Conservation (phyloP, 2,113 vertebrate species). For the Anhinga rufa region DNA sequence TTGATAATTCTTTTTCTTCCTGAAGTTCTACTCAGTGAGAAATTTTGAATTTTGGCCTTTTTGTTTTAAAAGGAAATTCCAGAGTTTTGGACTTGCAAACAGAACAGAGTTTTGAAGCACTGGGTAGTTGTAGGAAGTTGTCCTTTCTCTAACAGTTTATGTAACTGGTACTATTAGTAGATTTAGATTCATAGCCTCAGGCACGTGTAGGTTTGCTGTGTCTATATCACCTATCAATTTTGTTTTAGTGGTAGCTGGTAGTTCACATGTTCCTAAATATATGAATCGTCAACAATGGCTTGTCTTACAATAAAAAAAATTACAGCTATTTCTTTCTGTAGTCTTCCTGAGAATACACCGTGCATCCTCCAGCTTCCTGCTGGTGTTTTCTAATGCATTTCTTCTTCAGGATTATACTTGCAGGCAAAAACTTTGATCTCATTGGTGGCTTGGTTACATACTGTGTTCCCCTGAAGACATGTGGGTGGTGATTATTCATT, state of each 20-base stretch:
- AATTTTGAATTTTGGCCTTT: not conserved
- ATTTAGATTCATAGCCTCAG: not conserved
- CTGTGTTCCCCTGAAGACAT: not conserved
- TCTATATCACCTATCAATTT: rapidly evolving
- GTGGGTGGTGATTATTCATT: not conserved
- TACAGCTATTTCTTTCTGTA: not conserved
- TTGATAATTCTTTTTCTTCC: not conserved
- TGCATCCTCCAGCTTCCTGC: not conserved
- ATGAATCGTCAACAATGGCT: not conserved
- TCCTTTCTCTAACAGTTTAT: not conserved
- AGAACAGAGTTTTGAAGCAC: not conserved
- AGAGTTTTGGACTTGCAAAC: not conserved
- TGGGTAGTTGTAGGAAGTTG: not conserved
- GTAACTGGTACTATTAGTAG: not conserved
- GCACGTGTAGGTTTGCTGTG: not conserved
- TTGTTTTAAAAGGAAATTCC: not conserved
- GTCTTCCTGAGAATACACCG: not conserved
- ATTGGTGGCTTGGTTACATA: not conserved
- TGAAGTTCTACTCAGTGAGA: not conserved
- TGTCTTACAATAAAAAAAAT: not conserved
- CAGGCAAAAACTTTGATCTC: not conserved
- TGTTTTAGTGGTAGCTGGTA: not conserved
- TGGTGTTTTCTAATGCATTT: not conserved
- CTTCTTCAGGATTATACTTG: not conserved
- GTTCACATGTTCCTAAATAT: not conserved